Base-by-base conservation (phyloP, 2,797 vertebrate genomes). In the Aselliscus stoliczkanus region DNA sequence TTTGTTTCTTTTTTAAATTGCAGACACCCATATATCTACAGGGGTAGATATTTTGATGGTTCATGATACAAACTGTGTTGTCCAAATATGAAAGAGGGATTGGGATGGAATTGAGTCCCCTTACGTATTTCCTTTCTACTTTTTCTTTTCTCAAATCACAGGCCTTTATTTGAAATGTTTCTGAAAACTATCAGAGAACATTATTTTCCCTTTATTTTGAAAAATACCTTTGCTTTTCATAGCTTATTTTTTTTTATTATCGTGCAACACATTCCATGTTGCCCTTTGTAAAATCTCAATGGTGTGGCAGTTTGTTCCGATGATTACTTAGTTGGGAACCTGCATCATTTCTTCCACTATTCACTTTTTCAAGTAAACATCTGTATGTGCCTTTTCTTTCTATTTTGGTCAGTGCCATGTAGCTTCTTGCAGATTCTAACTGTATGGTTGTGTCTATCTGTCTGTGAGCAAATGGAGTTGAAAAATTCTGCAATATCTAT, bases 121-220 rank as follows among this genome's bases (percentile, higher is more conserved):
- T 81, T 93, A 23, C 14, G 54, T 42, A 0, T 97, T 96, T 97
- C 96, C 70, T 83, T 93, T 5, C 20, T 64, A 2, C 79, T 95
- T 97, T 70, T 39, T 94, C 82, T 97, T 94, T 97, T 73, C 79
- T 94, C 47, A 93, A 96, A 96, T 92, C 54, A 93, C 9, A 84
- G 58, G 75, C 50, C 90, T 98, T 97, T 97, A 93, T 97, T 95
- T 95, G 95, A 96, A 97, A 96, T 0, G 67, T 97, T 98, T 98
- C 96, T 96, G 67, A 88, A 95, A 90, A 97, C 65, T 1, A 1
- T 17, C 0, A 0, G 29, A 77, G 31, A 0, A 0, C 70, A 34
- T 92, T 29, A 67, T 97, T 97, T 97, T 81, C 60, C 88, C 39
- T 87, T 96, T 93, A 81, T 95, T 96, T 88, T 97, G 52, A 97